A percentile compares a stretch with the other conserved stretches of the same genome.
phyloP scores from a whole-genome alignment of 2,113 vertebrate genomes.

The Brienomyrus brachyistius region DNA sequence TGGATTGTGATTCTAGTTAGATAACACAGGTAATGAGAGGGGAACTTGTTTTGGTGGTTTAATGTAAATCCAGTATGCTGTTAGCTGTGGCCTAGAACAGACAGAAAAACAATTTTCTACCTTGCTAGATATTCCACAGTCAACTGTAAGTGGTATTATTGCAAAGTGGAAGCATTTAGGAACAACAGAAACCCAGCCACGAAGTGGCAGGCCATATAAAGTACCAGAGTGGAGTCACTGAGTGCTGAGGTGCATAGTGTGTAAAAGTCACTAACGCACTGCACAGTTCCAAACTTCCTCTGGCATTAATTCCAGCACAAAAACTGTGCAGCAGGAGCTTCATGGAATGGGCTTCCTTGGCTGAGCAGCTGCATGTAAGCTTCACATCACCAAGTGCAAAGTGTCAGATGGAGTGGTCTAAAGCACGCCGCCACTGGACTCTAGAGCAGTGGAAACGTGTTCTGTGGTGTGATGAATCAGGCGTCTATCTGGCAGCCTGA shows the following conservation, averaged over 20 bases:
- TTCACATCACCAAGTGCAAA: neutral
- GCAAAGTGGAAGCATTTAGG: neutral
- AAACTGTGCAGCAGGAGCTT: neutral
- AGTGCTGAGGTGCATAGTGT: neutral
- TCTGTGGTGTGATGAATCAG: neutral
- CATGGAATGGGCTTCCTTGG: neutral
- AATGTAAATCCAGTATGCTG: neutral
- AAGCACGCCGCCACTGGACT: neutral
- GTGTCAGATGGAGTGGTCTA: neutral
- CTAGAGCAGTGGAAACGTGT: neutral
- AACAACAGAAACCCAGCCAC: neutral
- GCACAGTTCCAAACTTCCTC: neutral
- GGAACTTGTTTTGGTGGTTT: neutral
- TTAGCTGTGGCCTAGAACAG: neutral
- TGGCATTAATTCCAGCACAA: neutral
- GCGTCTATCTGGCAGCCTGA: neutral
- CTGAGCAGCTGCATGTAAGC: neutral
- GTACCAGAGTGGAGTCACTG: neutral
- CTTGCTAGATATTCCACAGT: neutral
- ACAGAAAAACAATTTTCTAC: neutral
- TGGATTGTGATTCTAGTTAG: neutral
- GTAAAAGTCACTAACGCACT: neutral
- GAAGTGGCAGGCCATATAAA: neutral
- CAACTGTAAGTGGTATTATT: neutral
- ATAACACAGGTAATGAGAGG: neutral